Evolutionary conservation across 1,140 invertebrate species (phyloP).

Genomic region (Megalopta genalis): DNA sequence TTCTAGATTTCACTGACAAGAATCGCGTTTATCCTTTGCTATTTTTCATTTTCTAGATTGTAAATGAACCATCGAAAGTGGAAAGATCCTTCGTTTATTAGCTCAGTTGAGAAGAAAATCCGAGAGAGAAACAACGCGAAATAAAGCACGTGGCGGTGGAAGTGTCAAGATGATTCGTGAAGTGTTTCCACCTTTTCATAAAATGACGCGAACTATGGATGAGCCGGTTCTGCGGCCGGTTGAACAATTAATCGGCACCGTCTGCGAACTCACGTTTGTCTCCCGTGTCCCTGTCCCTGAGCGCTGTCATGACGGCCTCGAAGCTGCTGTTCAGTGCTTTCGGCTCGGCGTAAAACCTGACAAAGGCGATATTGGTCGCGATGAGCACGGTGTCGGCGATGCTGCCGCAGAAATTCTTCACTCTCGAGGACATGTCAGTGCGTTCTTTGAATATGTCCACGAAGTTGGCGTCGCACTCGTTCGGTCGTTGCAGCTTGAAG

Average conservation of each 20-base stretch:
- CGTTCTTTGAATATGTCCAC: constrained; percentile 87
- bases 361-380: constrained; percentile 83
- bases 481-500: constrained; percentile 87
- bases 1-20: no score
- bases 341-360: constrained; percentile 86
- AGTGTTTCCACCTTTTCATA: not conserved
- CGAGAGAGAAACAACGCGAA: no score
- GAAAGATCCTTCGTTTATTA: no score
- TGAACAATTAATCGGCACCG: constrained; percentile 33
- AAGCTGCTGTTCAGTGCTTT: constrained; percentile 85
- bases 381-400: constrained; percentile 86
- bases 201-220: not conserved
- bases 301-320: constrained; percentile 86
- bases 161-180: not conserved
- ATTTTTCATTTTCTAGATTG: no score
- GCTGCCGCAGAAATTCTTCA: constrained; percentile 89
- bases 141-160: no score
- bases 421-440: constrained; percentile 83
- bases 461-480: constrained; percentile 91
- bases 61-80: no score
- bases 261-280: constrained; percentile 57
- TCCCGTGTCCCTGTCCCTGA: constrained; percentile 81
- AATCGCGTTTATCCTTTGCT: no score
- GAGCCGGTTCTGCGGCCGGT: not conserved
- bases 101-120: no score